Evolutionary conservation across 2,888 invertebrate species (phyloP), one percentile per base, ranked within the genome.

Genomic region (Cephus pulcher): DNA sequence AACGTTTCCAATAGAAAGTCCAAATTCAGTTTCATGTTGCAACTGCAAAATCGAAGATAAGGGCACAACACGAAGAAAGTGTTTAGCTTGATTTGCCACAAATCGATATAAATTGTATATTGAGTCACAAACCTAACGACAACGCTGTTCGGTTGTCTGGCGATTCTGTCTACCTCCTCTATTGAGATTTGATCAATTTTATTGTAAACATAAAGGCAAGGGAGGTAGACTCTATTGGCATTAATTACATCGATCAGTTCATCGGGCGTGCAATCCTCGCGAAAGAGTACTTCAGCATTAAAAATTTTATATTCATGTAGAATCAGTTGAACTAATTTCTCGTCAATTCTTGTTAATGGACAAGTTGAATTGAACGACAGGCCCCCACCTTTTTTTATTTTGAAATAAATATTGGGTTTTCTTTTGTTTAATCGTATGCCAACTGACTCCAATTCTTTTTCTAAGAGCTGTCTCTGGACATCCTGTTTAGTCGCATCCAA

Each of bases 121-220:
- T 30, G 32, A 79, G 68, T 73, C 33, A 69, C 56, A 32, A 91
- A 97, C 97, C 97, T 97, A 84, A 99, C 98, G 81, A 99, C 99
- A 80, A 98, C 96, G 80, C 97, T 97, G 92, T 97, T 93, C 0
- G 96, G 94, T 91, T 96, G 95, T 80, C 97, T 94, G 4, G 99
- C 99, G 91, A 99, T 95, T 89, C 97, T 94, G 92, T 99, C 97
- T 11, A 99, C 98, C 93, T 99, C 99, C 92, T 99, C 99, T 84
- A 99, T 98, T 76, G 99, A 98, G 88, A 99, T 98, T 93, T 99
- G 99, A 95, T 99, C 99, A 87, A 99, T 98, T 94, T 99, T 99
- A 93, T 99, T 99, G 93, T 99, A 99, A 78, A 99, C 98, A 93
- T 99, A 99, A 78, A 99, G 92, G 92, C 99, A 99, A 77, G 99